A percentile compares a stretch with the other conserved stretches of the same genome.
Evolutionary conservation across 1,140 invertebrate species (phyloP).

Genomic region (Anadara kagoshimensis): DNA sequence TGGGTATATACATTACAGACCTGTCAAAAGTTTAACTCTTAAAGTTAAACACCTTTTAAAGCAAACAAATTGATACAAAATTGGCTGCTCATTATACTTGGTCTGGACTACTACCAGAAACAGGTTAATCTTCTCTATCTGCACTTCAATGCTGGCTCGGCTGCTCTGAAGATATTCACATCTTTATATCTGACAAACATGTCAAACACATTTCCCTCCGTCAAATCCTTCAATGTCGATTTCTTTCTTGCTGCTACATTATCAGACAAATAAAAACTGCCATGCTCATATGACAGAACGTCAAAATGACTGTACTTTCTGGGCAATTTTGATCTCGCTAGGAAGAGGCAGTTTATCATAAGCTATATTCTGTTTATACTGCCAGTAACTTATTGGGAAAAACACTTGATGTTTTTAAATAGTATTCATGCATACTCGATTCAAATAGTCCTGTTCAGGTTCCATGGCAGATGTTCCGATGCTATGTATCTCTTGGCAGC

Average conservation of each 20-base stretch:
- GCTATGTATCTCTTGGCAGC: no score
- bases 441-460: constrained; percentile 87
- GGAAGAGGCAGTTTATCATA: constrained; percentile 70
- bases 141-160: constrained; percentile 82
- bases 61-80: no score
- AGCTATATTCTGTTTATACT: constrained; percentile 71
- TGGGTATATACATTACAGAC: no score
- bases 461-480: constrained; percentile 75
- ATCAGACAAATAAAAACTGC: constrained; percentile 89
- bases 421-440: constrained; percentile 75
- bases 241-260: constrained; percentile 82
- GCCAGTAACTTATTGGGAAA: constrained; percentile 72
- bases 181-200: constrained; percentile 80
- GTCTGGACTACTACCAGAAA: constrained; percentile 37
- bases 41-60: no score
- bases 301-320: constrained; percentile 89
- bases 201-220: constrained; percentile 76
- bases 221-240: constrained; percentile 57
- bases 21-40: no score
- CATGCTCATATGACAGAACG: constrained; percentile 80
- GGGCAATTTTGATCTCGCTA: constrained; percentile 82
- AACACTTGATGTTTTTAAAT: constrained; percentile 75
- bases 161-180: constrained; percentile 82
- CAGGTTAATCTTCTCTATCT: constrained; percentile 76
- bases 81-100: no score